Evolutionary conservation across 2,113 vertebrate genomes (phyloP).

Genomic region (Takifugu flavidus): DNA sequence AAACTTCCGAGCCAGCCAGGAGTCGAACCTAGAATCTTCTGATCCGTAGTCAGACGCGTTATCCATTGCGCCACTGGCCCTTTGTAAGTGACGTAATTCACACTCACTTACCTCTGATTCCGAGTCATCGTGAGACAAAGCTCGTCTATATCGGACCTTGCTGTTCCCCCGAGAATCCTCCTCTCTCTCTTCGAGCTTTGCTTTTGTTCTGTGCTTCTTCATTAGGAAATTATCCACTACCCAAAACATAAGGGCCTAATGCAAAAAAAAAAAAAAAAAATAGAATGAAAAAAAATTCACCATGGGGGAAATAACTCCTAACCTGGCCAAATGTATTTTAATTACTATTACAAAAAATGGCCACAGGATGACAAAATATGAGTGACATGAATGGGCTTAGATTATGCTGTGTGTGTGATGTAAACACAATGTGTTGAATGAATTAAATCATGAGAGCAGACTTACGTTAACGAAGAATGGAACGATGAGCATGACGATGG

Average conservation of each 20-base stretch:
- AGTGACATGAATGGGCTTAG: background rate
- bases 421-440: background rate
- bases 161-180: constrained; percentile 87
- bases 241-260: constrained; percentile 96
- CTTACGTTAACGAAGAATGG: constrained; percentile 98
- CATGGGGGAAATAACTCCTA: background rate
- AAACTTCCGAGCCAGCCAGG: constrained; percentile 15
- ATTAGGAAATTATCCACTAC: constrained; percentile 99
- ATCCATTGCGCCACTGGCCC: constrained; percentile 6
- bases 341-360: no score
- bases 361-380: background rate
- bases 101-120: constrained; percentile 87
- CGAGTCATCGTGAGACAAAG: constrained; percentile 93
- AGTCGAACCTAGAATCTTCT: constrained; percentile 84
- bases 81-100: no score
- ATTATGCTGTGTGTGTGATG: background rate
- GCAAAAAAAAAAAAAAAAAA: constrained; percentile 16
- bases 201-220: constrained; percentile 99
- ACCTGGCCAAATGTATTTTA: no score
- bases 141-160: constrained; percentile 93
- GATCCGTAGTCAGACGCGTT: constrained; percentile 81
- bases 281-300: background rate
- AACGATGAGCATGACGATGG: constrained; percentile 97
- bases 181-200: constrained; percentile 92
- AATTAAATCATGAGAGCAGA: constrained; percentile 11